phyloP scores from a whole-genome alignment of 92 coral and sea anemone genomes.

The Palythoa grandis region DNA sequence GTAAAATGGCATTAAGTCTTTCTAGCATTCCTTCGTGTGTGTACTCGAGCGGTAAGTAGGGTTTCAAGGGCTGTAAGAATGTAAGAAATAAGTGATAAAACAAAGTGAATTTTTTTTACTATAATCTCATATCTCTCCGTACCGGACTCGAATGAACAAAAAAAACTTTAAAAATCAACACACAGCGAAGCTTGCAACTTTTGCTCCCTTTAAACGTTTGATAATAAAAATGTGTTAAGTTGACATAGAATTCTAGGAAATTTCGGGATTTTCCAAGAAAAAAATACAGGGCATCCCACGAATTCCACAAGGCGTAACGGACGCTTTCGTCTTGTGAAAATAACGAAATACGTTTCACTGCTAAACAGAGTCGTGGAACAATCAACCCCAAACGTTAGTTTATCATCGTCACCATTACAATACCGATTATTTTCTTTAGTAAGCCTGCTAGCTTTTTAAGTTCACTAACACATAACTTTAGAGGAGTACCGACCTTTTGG shows the following conservation, averaged over 20 bases:
- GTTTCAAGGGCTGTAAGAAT: conserved; percentile 39
- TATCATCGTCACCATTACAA: too few relatives aligned
- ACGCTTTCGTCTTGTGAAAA: too few relatives aligned
- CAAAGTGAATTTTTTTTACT: neutral
- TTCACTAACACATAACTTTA: too few relatives aligned
- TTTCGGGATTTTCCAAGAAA: too few relatives aligned
- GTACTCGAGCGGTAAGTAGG: conserved; percentile 86
- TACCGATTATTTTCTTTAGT: neutral
- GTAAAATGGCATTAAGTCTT: conserved; percentile 81
- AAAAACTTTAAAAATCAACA: neutral
- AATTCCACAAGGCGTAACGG: too few relatives aligned
- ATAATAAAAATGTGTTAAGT: too few relatives aligned
- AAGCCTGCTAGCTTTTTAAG: neutral
- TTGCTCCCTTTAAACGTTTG: too few relatives aligned
- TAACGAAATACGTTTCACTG: neutral
- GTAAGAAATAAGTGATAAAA: neutral
- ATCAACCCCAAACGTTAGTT: neutral
- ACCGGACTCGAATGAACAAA: neutral
- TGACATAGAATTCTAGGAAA: too few relatives aligned
- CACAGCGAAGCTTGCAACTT: too few relatives aligned
- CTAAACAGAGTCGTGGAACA: neutral
- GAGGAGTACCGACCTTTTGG: conserved; percentile 13
- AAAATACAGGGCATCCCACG: too few relatives aligned
- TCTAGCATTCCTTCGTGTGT: conserved; percentile 98
- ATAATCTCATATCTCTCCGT: neutral